phyloP scores from a whole-genome alignment of 2,888 invertebrate genomes.

The Carcina quercana region DNA sequence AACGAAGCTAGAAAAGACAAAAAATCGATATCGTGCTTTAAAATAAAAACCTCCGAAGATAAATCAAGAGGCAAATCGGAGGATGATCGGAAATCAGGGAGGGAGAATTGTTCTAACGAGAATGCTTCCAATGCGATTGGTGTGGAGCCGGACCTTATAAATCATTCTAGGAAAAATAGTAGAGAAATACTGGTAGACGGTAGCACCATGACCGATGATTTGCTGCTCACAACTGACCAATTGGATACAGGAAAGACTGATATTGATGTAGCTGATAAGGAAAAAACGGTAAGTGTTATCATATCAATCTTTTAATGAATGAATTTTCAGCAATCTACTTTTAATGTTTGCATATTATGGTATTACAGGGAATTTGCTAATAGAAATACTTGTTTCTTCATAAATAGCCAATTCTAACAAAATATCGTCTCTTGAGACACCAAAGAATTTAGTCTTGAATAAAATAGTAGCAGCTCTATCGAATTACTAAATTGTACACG shows the following conservation, averaged over 20 bases:
- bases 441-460: not conserved
- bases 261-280: conserved; percentile 43
- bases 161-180: conserved; percentile 50
- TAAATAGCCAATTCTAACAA: no score
- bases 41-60: conserved; percentile 60
- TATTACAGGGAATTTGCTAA: no score
- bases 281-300: conserved; percentile 53
- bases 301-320: no score
- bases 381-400: no score
- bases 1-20: conserved; percentile 54
- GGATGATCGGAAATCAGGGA: conserved; percentile 50
- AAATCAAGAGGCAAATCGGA: conserved; percentile 54
- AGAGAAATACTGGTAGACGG: conserved; percentile 50
- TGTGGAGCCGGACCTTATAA: conserved; percentile 53
- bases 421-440: no score
- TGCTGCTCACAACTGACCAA: conserved; percentile 39
- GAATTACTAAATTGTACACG: conserved; percentile 21
- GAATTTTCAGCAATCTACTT: no score
- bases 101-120: conserved; percentile 62
- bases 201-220: conserved; percentile 46
- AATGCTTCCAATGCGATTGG: conserved; percentile 57
- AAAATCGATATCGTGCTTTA: conserved; percentile 65
- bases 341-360: no score
- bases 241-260: conserved; percentile 50
- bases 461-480: conserved; percentile 1